Evolutionary conservation across 23 tunicate genomes (phyloP), one percentile per base, ranked within the genome.

Genomic region (Ciona savignyi): DNA sequence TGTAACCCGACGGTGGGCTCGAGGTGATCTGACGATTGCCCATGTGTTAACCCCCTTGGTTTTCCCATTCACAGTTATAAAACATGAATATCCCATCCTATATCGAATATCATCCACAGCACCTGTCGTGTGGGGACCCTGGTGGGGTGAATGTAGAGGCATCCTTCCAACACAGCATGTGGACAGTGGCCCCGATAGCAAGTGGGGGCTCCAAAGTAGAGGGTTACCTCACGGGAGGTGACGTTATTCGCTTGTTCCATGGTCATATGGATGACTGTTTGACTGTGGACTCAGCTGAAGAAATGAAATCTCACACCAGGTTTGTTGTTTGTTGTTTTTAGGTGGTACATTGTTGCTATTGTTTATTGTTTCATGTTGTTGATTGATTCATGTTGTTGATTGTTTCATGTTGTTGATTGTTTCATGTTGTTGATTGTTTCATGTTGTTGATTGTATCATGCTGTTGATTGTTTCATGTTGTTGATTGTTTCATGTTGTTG

Each of bases 221-320:
- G 60, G 99, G 99, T 1, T 84, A 70, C 35, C 77, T 95, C 0
- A 78, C 73, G 0, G 96, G 99, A 1, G 93, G 93, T 11, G 84
- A 80, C 67, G 84, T 70, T 0, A 27, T 95, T 22, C 66, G 93
- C 4, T 3, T 95, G 77, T 95, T 81, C 56, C 99, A 95, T 51
- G 93, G 92, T 31, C 96, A 90, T 75, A 81, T 88, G 86, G 93
- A 95, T 33, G 99, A 95, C 32, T 95, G 93, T 67, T 70, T 95
- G 1, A 75, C 92, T 22, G 81, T 72, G n/a, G 74, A 85, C 11
- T 51, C 75, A 0, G 25, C 65, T 0, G 86, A 78, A n/a, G 83
- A 85, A 1, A 76, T 78, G 30, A 60, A 78, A 27, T 23, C 67
- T 9, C 67, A 63, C 4, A 9, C 28, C 28, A 63, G 67, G 67